Evolutionary conservation across 2,113 vertebrate genomes (phyloP).

Genomic region (Cercocebus atys): DNA sequence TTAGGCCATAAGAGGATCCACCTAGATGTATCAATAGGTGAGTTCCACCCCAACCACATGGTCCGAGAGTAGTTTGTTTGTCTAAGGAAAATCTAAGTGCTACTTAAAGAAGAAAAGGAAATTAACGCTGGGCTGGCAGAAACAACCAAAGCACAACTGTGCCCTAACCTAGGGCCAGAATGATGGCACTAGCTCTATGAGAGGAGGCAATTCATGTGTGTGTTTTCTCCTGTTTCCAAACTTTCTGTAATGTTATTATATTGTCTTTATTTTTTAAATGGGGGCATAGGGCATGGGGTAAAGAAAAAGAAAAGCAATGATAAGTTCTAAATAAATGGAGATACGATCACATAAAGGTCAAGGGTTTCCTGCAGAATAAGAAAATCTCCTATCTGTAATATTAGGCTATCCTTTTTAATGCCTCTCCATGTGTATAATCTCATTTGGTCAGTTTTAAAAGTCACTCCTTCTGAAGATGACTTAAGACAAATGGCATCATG

Average conservation of each 20-base stretch:
- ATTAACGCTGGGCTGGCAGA: background rate
- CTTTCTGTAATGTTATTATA: background rate
- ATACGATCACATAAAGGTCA: background rate
- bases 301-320: background rate
- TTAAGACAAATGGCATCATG: background rate
- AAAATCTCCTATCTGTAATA: background rate
- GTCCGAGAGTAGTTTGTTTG: background rate
- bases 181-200: background rate
- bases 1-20: background rate
- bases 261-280: background rate
- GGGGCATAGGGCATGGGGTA: background rate
- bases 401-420: background rate
- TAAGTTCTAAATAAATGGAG: background rate
- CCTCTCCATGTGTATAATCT: background rate
- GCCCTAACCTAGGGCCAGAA: background rate
- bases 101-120: background rate
- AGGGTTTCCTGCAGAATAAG: background rate
- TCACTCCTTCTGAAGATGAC: background rate
- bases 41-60: background rate
- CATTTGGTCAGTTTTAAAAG: background rate
- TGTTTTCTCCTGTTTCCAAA: background rate
- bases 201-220: rapidly evolving
- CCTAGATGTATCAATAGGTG: background rate
- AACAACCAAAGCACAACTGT: background rate
- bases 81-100: background rate